phyloP scores from a whole-genome alignment of 2,888 invertebrate genomes.

The Melinaea menophilus region DNA sequence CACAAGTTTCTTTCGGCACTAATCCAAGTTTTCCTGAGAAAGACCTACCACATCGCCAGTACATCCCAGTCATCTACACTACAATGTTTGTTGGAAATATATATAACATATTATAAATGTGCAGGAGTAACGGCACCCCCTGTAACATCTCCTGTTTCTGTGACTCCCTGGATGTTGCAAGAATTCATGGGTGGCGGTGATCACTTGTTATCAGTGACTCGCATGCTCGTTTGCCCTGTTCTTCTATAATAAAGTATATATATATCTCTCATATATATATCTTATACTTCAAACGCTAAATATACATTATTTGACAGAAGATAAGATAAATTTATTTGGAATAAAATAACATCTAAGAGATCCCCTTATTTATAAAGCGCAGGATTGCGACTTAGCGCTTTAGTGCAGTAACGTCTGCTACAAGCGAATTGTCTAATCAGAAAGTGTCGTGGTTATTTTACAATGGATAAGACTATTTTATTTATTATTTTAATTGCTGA shows the following conservation, averaged over 20 bases:
- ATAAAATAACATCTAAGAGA: constrained; percentile 20
- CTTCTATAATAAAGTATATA: constrained; percentile 10
- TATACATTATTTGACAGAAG: constrained; percentile 10
- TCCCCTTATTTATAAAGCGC: constrained; percentile 10
- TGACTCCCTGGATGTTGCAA: too few relatives aligned
- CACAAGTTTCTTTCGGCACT: too few relatives aligned
- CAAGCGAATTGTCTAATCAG: constrained; percentile 9
- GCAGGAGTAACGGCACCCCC: too few relatives aligned
- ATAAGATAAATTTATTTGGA: constrained; percentile 26
- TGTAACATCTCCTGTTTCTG: too few relatives aligned
- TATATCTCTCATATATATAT: background rate
- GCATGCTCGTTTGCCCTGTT: too few relatives aligned
- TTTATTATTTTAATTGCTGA: constrained; percentile 14
- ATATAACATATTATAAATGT: too few relatives aligned
- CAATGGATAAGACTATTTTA: constrained; percentile 22
- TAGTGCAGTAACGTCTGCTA: constrained; percentile 15
- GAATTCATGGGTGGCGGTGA: background rate
- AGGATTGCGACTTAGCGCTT: constrained; percentile 13
- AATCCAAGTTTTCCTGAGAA: too few relatives aligned
- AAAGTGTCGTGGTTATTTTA: constrained; percentile 17
- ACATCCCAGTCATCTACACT: too few relatives aligned
- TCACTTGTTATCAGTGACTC: constrained; percentile 6
- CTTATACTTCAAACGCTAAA: constrained; percentile 8
- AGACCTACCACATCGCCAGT: too few relatives aligned
- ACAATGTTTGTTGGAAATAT: too few relatives aligned